Evolutionary conservation across 1,140 invertebrate genomes (phyloP).

Genomic region (Gonatopus flavifemur): DNA sequence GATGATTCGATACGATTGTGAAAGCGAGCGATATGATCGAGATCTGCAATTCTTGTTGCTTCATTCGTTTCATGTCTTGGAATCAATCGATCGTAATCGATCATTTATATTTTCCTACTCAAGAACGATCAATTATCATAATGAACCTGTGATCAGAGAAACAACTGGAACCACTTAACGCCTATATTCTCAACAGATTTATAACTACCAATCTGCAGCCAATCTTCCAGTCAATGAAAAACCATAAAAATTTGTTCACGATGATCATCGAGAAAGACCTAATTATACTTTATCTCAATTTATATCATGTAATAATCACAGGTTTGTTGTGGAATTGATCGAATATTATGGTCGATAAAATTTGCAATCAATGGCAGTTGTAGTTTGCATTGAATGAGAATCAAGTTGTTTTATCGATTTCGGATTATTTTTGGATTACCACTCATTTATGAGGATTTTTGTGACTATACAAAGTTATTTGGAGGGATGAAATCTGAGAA

Average conservation of each 20-base stretch:
- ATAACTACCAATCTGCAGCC: slow-evolving; percentile 31
- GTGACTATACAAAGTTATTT: too few relatives aligned
- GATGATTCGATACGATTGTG: too few relatives aligned
- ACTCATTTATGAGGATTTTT: too few relatives aligned
- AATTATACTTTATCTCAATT: slow-evolving; percentile 37
- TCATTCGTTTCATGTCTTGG: neutral
- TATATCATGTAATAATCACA: slow-evolving; percentile 35
- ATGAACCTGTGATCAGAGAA: slow-evolving; percentile 18
- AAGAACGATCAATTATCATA: slow-evolving; percentile 19
- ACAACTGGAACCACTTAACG: slow-evolving; percentile 38
- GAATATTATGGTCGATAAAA: slow-evolving; percentile 33
- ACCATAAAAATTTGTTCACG: slow-evolving; percentile 30
- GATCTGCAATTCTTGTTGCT: neutral
- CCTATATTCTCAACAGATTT: slow-evolving; percentile 23
- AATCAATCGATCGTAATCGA: slow-evolving; percentile 23
- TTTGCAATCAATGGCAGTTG: too few relatives aligned
- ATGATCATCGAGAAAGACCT: slow-evolving; percentile 37
- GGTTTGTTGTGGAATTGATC: slow-evolving; percentile 17
- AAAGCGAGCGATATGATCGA: slow-evolving; percentile 2
- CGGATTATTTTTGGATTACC: too few relatives aligned
- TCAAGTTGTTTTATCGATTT: too few relatives aligned
- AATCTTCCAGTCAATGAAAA: slow-evolving; percentile 29
- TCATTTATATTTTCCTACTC: slow-evolving; percentile 21
- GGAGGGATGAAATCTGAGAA: too few relatives aligned
- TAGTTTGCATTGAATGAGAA: too few relatives aligned